Percentiles rank a stretch among this genome's conserved stretches.
These are phyloP conservation scores for Liopterus haemorrhoidalis DNA, from an alignment of 2,888 invertebrate species.

Conservation along the genomic window DNA sequence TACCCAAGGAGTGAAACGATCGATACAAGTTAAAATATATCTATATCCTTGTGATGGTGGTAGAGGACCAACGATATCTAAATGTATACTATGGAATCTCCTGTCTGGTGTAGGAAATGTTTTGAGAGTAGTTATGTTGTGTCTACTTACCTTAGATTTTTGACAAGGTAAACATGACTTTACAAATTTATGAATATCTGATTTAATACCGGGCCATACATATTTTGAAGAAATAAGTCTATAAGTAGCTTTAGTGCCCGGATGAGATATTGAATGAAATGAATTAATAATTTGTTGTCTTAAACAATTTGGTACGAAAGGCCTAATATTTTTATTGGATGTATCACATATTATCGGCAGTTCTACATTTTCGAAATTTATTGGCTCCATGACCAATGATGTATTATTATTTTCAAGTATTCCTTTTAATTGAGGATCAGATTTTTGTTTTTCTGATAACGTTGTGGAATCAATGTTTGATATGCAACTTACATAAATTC, in stretches of 20 bases:
- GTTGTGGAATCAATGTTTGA: too few species aligned
- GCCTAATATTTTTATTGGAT: too few species aligned
- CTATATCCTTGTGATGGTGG: slow-evolving; percentile 19
- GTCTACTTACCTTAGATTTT: slow-evolving; percentile 26
- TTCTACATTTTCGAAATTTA: too few species aligned
- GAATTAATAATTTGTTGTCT: too few species aligned
- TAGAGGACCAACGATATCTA: slow-evolving; percentile 30
- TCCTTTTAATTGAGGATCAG: too few species aligned
- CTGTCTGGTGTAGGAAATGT: slow-evolving; percentile 26
- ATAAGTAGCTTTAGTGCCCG: slow-evolving; percentile 23
- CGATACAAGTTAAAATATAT: slow-evolving; percentile 35
- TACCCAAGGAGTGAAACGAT: slow-evolving; percentile 33
- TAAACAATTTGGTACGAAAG: too few species aligned
- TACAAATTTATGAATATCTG: slow-evolving; percentile 26
- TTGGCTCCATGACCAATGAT: too few species aligned
- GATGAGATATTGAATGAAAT: slow-evolving; percentile 26
- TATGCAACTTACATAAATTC: too few species aligned
- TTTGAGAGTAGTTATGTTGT: slow-evolving; percentile 20
- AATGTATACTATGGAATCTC: slow-evolving; percentile 35
- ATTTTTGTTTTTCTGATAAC: too few species aligned
- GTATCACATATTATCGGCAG: too few species aligned
- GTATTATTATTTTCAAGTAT: too few species aligned
- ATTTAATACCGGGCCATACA: slow-evolving; percentile 31
- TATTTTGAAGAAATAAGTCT: slow-evolving; percentile 28
- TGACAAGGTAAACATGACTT: slow-evolving; percentile 29